Percentiles rank a stretch among this genome's conserved stretches.
These are phyloP conservation scores for Pyrrhosoma nymphula DNA, from an alignment of 2,888 invertebrate genomes.

Conservation along the genomic window DNA sequence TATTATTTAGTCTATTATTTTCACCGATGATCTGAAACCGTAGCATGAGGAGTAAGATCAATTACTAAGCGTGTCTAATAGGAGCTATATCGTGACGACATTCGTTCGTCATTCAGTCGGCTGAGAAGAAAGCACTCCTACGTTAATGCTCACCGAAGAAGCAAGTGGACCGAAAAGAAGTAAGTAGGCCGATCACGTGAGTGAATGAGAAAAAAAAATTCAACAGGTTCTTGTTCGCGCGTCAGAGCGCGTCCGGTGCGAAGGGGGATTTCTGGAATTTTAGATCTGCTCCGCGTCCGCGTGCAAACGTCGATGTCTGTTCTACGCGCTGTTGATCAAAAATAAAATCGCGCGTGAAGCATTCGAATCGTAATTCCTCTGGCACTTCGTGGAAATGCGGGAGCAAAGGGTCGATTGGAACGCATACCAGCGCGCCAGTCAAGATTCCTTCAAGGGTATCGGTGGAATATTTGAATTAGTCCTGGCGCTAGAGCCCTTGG, in stretches of 20 bases:
- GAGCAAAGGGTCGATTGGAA: neutral
- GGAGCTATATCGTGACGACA: neutral
- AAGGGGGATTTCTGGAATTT: neutral
- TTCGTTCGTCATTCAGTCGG: neutral
- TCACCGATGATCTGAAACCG: no score
- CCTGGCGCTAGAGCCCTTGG: neutral
- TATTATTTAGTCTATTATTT: no score
- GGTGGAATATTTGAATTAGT: neutral
- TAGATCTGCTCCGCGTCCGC: neutral
- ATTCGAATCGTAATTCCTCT: neutral
- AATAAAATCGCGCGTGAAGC: neutral
- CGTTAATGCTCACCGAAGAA: neutral
- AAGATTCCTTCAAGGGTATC: neutral
- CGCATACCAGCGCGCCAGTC: neutral
- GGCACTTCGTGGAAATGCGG: neutral
- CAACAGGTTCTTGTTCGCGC: neutral
- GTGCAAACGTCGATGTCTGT: neutral
- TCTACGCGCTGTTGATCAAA: neutral
- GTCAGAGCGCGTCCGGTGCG: neutral
- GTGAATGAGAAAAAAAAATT: neutral
- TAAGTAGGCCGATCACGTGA: neutral
- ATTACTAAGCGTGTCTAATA: neutral
- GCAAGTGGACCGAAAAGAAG: conserved; percentile 21
- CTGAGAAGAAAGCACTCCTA: neutral
- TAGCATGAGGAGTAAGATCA: neutral